Base-by-base conservation (phyloP, 35 echinoderm and acorn worm species). In the Nesometra sesokonis region DNA sequence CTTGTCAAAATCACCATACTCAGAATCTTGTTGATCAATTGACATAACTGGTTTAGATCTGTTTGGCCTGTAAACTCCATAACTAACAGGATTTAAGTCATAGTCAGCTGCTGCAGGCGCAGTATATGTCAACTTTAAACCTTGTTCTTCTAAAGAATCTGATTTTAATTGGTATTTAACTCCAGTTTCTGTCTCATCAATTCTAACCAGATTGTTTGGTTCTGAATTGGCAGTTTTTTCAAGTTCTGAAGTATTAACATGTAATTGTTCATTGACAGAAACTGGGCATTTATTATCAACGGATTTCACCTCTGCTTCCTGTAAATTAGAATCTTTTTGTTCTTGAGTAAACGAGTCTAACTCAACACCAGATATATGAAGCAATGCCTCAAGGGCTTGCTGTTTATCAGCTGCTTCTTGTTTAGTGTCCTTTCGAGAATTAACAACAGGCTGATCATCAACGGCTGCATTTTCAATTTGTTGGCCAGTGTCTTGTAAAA, bases 291-390 rank as follows among this genome's bases (percentile, higher is more conserved):
- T 31, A 3, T 57, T 17, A 29, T 31, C 43, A 39, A n/a, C 33
- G 9, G 33, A 77, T 27, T 36, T 38, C 5, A 33, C 30, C 36
- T 36, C 76, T 80, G 46, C 31, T 84, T 81, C 27, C 32, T 31
- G 29, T 29, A 57, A 37, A 17, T 35, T 8, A 9, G 77, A n/a
- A 35, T 82, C 81, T 31, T 82, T 40, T 80, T 88, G 34, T 0
- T 79, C 52, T 30, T 35, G 87, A 37, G 84, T 89, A 77, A 94
- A 88, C 38, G 88, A 86, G 39, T 94, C 80, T 32, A 99, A 77
- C 57, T 99, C 96, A 30, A 88, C 90, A 80, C 88, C 89, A 29
- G 93, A 94, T 34, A 99, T 99, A 35, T 94, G 89, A 23, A 99
- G 79, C 40, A 99, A 83, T 30, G 96, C 96, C 78, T 99, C 96